phyloP scores from a whole-genome alignment of 2,113 vertebrate genomes.

The Eptatretus burgeri region DNA sequence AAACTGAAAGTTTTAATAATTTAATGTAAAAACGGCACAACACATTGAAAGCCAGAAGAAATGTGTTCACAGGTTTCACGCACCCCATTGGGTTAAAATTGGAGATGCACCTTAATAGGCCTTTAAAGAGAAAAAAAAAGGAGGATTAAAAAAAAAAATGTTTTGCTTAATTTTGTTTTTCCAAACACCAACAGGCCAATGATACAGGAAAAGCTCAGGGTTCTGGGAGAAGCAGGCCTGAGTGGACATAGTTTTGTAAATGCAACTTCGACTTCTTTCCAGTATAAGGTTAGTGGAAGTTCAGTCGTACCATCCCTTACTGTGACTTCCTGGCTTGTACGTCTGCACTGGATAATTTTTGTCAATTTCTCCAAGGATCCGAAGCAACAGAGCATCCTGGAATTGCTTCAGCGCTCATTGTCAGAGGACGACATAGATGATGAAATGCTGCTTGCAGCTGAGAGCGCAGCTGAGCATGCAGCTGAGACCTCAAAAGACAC shows the following conservation, averaged over 20 bases:
- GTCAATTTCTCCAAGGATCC: conserved; percentile 17
- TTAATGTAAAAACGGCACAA: no score
- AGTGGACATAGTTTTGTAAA: conserved; percentile 48
- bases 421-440: conserved; percentile 15
- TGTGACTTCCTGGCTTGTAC: neutral
- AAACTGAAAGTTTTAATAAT: no score
- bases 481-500: neutral
- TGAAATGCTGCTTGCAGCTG: conserved; percentile 11
- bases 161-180: no score
- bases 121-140: no score
- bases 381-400: conserved; percentile 31
- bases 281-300: conserved; percentile 27
- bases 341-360: neutral
- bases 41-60: no score
- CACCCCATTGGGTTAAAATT: no score
- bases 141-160: no score
- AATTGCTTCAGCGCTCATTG: conserved; percentile 50
- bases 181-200: conserved; percentile 30
- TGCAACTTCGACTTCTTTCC: conserved; percentile 32
- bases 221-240: conserved; percentile 61
- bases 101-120: no score
- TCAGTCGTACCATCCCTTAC: neutral
- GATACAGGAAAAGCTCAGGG: conserved; percentile 67
- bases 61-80: no score
- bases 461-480: neutral